phyloP scores from a whole-genome alignment of 2,113 vertebrate genomes.

The Motacilla alba region DNA sequence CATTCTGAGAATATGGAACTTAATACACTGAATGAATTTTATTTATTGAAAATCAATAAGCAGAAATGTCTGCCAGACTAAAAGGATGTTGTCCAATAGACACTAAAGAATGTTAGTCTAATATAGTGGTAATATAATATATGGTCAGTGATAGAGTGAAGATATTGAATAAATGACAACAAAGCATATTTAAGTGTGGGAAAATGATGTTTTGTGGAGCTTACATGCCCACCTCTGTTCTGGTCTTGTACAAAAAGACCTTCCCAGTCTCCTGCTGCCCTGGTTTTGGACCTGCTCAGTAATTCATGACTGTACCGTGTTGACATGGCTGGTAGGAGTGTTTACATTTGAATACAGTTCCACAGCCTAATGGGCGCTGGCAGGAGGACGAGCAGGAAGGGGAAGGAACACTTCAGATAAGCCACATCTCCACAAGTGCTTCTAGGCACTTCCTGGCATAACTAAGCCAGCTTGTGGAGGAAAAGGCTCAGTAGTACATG shows the following conservation, averaged over 20 bases:
- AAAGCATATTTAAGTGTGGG: background rate
- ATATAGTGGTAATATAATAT: background rate
- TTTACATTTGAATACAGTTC: background rate
- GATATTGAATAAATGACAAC: background rate
- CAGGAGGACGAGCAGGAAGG: background rate
- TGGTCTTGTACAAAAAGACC: background rate
- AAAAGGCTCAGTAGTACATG: background rate
- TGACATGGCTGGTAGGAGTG: background rate
- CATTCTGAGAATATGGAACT: background rate
- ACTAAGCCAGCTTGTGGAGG: background rate
- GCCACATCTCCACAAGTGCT: background rate
- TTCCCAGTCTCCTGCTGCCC: background rate
- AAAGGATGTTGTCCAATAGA: background rate
- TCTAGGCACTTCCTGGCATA: background rate
- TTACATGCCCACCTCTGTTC: background rate
- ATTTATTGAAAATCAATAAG: conserved; percentile 21
- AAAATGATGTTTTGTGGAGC: background rate
- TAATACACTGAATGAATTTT: background rate
- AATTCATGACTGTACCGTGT: background rate
- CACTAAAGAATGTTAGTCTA: background rate
- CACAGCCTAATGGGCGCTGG: background rate
- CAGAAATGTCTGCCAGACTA: background rate
- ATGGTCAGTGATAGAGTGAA: background rate
- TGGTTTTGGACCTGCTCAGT: background rate
- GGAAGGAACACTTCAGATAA: conserved; percentile 27